These are phyloP conservation scores for Pycnomerus fuliginosus DNA, from an alignment of 2,888 invertebrate genomes.

Conservation along the genomic window DNA sequence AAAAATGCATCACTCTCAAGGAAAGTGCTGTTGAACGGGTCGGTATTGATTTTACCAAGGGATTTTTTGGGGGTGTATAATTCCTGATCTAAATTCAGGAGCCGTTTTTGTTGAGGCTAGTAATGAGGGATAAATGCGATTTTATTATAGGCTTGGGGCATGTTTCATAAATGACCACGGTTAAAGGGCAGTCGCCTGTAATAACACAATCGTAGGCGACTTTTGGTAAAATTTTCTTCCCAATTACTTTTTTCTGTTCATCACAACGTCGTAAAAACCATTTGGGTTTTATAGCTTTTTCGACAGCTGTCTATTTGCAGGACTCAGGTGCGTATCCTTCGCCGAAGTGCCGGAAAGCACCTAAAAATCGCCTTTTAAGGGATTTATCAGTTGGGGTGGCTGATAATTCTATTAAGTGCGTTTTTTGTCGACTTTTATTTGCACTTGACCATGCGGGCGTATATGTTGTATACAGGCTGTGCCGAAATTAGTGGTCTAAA, in stretches of 20 bases:
- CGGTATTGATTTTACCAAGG: too few species aligned
- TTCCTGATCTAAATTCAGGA: slow-evolving; percentile 31
- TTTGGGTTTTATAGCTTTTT: background rate
- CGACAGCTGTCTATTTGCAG: background rate
- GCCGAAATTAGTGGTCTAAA: too few species aligned
- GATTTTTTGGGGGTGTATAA: slow-evolving; percentile 19
- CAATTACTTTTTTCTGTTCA: background rate
- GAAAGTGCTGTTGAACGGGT: too few species aligned
- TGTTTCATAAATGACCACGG: slow-evolving; percentile 28
- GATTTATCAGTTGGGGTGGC: too few species aligned
- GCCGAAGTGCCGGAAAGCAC: slow-evolving; percentile 6
- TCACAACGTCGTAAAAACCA: background rate
- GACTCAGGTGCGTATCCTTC: slow-evolving; percentile 4
- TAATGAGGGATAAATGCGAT: slow-evolving; percentile 33
- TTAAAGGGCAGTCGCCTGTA: slow-evolving; percentile 9
- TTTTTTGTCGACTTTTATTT: too few species aligned
- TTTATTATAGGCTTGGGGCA: slow-evolving; percentile 28
- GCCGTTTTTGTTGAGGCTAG: slow-evolving; percentile 26
- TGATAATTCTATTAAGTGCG: too few species aligned
- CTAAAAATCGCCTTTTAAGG: slow-evolving; percentile 4
- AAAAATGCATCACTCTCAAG: too few species aligned
- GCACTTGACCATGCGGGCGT: too few species aligned
- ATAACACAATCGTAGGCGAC: slow-evolving; percentile 1
- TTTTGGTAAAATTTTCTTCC: background rate
- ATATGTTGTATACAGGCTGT: too few species aligned